Percentiles rank a stretch among this genome's conserved stretches.
These are phyloP conservation scores for Rattus norvegicus DNA, from an alignment of 2,113 vertebrate species.

Conservation along the genomic window DNA sequence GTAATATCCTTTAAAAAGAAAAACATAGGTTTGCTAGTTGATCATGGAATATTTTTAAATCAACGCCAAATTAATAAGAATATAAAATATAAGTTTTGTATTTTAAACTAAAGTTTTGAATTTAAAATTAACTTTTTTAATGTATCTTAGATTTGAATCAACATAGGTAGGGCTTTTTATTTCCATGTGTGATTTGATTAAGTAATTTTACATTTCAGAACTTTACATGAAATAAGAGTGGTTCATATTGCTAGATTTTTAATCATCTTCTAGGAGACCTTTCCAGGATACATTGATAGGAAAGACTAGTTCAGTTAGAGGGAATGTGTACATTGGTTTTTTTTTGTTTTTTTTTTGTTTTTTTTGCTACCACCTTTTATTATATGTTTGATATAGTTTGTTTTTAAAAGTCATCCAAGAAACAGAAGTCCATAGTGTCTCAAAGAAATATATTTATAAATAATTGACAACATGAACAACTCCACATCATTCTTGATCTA, in stretches of 20 bases:
- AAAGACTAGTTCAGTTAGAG: neutral
- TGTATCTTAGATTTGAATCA: neutral
- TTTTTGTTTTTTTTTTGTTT: too few relatives aligned
- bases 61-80: neutral
- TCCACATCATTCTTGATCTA: neutral
- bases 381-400: neutral
- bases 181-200: neutral
- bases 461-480: constrained; percentile 27
- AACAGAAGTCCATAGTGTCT: neutral
- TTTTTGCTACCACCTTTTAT: neutral
- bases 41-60: neutral
- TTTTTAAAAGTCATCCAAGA: constrained; percentile 17
- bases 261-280: neutral
- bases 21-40: neutral
- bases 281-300: neutral
- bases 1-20: neutral
- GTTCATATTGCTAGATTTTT: constrained; percentile 29
- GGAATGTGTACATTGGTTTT: neutral
- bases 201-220: constrained; percentile 22
- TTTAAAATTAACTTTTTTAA: neutral
- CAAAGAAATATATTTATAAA: neutral
- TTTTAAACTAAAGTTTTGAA: neutral
- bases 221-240: constrained; percentile 23
- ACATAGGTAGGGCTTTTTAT: neutral
- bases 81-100: neutral